A percentile compares a stretch with the other conserved stretches of the same genome.
These are phyloP conservation scores for Cebidichthys violaceus DNA, from an alignment of 2,113 vertebrate genomes.

Conservation along the genomic window DNA sequence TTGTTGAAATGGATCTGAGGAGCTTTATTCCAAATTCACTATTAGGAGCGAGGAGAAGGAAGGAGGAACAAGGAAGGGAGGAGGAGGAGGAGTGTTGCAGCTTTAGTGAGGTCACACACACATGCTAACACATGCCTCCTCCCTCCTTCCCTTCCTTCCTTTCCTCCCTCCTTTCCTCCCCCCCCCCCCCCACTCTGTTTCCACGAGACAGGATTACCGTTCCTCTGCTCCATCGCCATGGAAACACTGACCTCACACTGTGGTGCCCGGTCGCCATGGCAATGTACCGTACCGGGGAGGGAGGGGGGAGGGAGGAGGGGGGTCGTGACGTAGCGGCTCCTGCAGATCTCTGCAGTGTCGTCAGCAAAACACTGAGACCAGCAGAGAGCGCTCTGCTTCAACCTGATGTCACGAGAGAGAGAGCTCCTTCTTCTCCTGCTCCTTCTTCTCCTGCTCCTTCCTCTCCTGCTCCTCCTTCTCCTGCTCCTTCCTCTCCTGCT, in stretches of 20 bases:
- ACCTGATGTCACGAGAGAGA: too few species aligned
- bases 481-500: too few species aligned
- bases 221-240: slow-evolving; percentile 82
- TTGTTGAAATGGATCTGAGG: too few species aligned
- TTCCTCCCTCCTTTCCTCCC: not conserved
- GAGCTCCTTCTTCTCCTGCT: too few species aligned
- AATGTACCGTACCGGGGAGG: slow-evolving; percentile 43
- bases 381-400: not conserved
- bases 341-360: not conserved
- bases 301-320: not conserved
- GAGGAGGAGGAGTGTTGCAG: not conserved
- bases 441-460: too few species aligned
- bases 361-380: not conserved
- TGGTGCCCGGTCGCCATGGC: slow-evolving; percentile 76
- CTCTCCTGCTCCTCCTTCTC: too few species aligned
- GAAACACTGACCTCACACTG: slow-evolving; percentile 83
- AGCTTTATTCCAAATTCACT: too few species aligned
- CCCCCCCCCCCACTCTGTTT: slow-evolving; percentile 39
- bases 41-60: too few species aligned
- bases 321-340: not conserved
- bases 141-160: not conserved
- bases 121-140: slow-evolving; percentile 46
- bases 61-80: too few species aligned
- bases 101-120: slow-evolving; percentile 35
- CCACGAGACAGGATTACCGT: slow-evolving; percentile 72